Percentiles rank a stretch among this genome's conserved stretches.
phyloP scores from a whole-genome alignment of 2,113 vertebrate species.

The Ciconia stormi region DNA sequence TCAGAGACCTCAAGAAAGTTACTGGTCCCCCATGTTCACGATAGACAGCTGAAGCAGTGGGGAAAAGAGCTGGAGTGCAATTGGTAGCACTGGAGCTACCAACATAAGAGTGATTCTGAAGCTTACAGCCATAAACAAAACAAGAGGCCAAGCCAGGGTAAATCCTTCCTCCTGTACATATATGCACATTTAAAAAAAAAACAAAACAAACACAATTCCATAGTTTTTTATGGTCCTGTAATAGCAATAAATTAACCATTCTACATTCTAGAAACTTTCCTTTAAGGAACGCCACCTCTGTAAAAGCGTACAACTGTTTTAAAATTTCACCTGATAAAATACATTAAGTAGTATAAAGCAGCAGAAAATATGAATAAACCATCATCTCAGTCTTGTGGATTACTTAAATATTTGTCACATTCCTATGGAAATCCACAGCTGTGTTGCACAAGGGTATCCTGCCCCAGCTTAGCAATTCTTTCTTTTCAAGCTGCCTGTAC shows the following conservation, averaged over 20 bases:
- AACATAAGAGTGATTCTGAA: not conserved
- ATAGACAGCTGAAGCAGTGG: not conserved
- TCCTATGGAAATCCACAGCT: not conserved
- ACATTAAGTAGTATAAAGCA: not conserved
- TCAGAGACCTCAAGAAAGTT: not conserved
- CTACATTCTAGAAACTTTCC: not conserved
- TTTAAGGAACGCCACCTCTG: not conserved
- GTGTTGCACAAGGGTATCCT: not conserved
- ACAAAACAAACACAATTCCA: not conserved
- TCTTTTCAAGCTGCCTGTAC: not conserved
- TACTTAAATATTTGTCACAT: not conserved
- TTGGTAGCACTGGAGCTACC: not conserved
- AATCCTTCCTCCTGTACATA: not conserved
- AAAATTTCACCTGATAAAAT: not conserved
- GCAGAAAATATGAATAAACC: not conserved
- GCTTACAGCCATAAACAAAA: not conserved
- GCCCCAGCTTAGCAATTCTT: not conserved
- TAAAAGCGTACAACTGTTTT: not conserved
- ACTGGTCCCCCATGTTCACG: rapidly evolving
- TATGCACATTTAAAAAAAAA: not conserved
- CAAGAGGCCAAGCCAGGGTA: not conserved
- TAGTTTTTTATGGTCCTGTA: not conserved
- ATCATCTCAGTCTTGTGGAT: not conserved
- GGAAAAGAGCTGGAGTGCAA: not conserved
- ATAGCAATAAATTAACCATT: not conserved